A percentile compares a stretch with the other conserved stretches of the same genome.
phyloP scores from a whole-genome alignment of 1,140 invertebrate genomes.

The Drosophila lini region DNA sequence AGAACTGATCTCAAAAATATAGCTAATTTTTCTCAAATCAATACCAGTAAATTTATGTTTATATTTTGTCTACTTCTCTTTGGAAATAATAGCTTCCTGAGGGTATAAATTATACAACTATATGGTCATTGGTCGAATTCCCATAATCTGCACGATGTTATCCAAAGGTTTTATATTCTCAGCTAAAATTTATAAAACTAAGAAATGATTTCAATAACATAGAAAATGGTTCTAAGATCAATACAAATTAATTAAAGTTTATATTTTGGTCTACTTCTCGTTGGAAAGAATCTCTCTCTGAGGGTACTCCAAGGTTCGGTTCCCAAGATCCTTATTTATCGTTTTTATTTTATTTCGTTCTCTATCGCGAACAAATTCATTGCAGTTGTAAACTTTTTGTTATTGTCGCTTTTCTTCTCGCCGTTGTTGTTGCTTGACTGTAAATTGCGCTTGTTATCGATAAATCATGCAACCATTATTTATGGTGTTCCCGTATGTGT shows the following conservation, averaged over 20 bases:
- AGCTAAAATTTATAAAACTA: background rate
- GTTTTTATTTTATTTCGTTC: conserved; percentile 71
- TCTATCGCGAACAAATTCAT: conserved; percentile 79
- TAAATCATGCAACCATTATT: conserved; percentile 84
- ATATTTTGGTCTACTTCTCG: background rate
- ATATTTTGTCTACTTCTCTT: background rate
- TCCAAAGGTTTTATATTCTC: background rate
- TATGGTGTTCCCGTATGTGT: conserved; percentile 74
- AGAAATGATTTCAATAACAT: background rate
- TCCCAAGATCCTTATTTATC: background rate
- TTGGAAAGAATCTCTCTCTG: background rate
- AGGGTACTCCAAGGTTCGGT: conserved; percentile 17
- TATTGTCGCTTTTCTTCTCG: conserved; percentile 46
- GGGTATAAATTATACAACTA: background rate
- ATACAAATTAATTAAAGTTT: background rate
- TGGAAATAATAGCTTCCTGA: background rate
- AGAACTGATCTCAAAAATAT: background rate
- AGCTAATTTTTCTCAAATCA: background rate
- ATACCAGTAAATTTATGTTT: background rate
- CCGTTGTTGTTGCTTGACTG: conserved; percentile 71
- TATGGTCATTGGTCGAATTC: too few relatives aligned
- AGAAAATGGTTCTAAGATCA: background rate
- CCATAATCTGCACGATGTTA: background rate
- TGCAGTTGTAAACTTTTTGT: conserved; percentile 77
- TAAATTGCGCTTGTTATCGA: conserved; percentile 84